phyloP scores from a whole-genome alignment of 2,113 vertebrate genomes.

The Odocoileus virginianus region DNA sequence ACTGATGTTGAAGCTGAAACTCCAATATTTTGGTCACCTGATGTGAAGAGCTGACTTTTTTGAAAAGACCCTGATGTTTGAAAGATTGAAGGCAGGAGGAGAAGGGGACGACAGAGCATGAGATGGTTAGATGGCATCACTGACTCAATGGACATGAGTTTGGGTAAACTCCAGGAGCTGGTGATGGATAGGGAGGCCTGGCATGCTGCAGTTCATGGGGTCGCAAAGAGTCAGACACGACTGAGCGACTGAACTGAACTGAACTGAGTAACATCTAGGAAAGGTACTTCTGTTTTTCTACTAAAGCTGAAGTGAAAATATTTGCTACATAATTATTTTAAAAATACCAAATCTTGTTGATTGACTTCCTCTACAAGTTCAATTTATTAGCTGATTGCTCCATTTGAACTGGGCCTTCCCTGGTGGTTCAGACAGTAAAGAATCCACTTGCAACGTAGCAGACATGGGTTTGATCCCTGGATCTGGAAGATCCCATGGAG shows the following conservation, averaged over 20 bases:
- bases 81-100: not conserved
- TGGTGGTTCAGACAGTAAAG: not conserved
- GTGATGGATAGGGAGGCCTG: not conserved
- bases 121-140: not conserved
- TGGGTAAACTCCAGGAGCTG: accelerated
- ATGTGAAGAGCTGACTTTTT: not conserved
- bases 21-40: not conserved
- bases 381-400: not conserved
- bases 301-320: not conserved
- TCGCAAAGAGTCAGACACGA: accelerated
- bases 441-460: not conserved
- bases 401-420: not conserved
- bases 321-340: not conserved
- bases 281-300: not conserved
- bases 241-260: not conserved
- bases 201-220: not conserved
- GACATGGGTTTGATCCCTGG: not conserved
- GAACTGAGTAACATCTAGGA: not conserved
- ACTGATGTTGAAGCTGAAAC: not conserved
- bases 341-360: not conserved
- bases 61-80: not conserved
- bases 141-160: not conserved
- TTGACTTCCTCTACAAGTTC: not conserved
- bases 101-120: not conserved
- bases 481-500: not conserved